Conservation (phyloP, 2,888 invertebrate genomes). For the Ectropis crepuscularia region DNA sequence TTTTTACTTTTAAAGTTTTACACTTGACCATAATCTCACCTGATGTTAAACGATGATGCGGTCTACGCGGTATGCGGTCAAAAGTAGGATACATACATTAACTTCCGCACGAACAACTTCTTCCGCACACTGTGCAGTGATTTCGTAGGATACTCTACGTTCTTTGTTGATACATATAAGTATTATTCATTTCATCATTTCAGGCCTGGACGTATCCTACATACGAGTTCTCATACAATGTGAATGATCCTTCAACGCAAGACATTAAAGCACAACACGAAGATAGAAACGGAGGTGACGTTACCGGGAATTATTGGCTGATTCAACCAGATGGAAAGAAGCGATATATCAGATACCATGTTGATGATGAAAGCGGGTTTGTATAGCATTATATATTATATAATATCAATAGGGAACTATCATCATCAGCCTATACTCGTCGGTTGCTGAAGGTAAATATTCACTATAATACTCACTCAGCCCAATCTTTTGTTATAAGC, state of each 20-base stretch:
- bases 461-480: too few species aligned
- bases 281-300: conserved; percentile 75
- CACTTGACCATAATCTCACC: too few species aligned
- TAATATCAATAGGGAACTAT: not conserved
- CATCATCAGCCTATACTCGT: too few species aligned
- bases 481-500: too few species aligned
- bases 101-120: too few species aligned
- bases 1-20: too few species aligned
- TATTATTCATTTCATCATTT: conserved; percentile 1
- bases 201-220: conserved; percentile 77
- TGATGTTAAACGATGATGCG: too few species aligned
- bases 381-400: conserved; percentile 16
- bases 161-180: not conserved
- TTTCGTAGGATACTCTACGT: too few species aligned
- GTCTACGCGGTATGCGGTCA: too few species aligned
- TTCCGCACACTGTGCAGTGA: too few species aligned
- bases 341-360: conserved; percentile 78
- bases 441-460: too few species aligned
- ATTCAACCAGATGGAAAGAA: conserved; percentile 81
- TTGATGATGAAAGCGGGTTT: conserved; percentile 81
- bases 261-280: conserved; percentile 83
- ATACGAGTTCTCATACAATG: conserved; percentile 83
- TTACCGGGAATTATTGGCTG: conserved; percentile 82
- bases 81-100: too few species aligned
- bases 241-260: conserved; percentile 83